Evolutionary conservation across 2,888 invertebrate genomes (phyloP).

Genomic region (Phalera bucephala): DNA sequence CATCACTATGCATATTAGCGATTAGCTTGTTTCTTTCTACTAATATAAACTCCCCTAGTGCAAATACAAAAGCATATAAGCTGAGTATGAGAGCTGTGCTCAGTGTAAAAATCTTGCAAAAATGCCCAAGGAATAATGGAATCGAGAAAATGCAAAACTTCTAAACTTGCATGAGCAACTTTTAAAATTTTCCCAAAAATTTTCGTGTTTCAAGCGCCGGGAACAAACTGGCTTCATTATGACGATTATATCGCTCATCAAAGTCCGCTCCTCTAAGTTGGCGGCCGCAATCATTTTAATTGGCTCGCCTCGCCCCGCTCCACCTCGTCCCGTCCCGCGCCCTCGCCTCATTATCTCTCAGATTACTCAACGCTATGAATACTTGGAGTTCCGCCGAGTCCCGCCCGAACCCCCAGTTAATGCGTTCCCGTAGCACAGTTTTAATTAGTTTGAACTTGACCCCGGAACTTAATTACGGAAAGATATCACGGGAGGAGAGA

Average conservation of each 20-base stretch:
- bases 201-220: background rate
- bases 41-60: no score
- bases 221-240: background rate
- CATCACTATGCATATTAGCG: no score
- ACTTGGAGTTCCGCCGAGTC: conserved; percentile 15
- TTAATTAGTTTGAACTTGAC: conserved; percentile 42
- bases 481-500: conserved; percentile 15
- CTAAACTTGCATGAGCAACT: background rate
- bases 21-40: no score
- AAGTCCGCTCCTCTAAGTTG: conserved; percentile 22
- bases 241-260: conserved; percentile 30
- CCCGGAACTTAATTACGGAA: conserved; percentile 28
- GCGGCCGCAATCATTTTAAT: conserved; percentile 44
- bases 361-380: conserved; percentile 39
- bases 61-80: no score
- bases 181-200: background rate
- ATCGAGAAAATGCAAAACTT: no score
- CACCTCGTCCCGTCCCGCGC: background rate
- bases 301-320: conserved; percentile 26
- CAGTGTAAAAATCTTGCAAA: no score
- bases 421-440: conserved; percentile 31
- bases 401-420: conserved; percentile 15
- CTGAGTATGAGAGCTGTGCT: no score
- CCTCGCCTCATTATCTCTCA: conserved; percentile 37
- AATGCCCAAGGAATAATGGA: no score